Evolutionary conservation across 2,113 vertebrate genomes (phyloP), one percentile per base, ranked within the genome.

Genomic region (Rhombomys opimus): DNA sequence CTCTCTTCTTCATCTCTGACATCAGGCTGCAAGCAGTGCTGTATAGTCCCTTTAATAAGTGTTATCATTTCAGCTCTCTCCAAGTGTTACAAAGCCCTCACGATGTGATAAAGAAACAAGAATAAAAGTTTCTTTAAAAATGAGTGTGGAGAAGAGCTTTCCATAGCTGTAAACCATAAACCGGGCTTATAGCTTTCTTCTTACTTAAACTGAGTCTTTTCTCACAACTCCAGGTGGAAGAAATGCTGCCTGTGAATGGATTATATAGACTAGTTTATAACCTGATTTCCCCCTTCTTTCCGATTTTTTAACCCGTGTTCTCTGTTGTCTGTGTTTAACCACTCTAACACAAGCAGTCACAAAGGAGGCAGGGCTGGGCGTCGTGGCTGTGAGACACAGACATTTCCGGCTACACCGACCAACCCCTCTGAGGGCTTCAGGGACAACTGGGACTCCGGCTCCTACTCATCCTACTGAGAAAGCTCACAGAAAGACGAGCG

Each of bases 241-340:
- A 94, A 91, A 89, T 52, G 12, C 61, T 78, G 52, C 67, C 68
- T 65, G 10, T 50, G 25, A 91, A 81, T n/a, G 80, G 57, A 50
- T 13, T 68, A 6, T n/a, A 30, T 22, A 65, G 59, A 20, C n/a
- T 92, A 57, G 17, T 59, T 87, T 90, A 65, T 57, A 90, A 82
- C 52, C 41, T 72, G 92, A 87, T 68, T 89, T 93, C 32, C 70
- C 87, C 75, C 30, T 61, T 77, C 61, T 81, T 93, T 92, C 72
- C 13, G 75, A 76, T 85, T 78, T 73, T 91, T 94, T 75, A 87
- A 72, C 46, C 41, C 52, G 0, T 50, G 17, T 89, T 91, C 41
- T 91, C 86, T 61, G n/a, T 11, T 54, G 59, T 35, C 52, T 35
- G 20, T 1, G 2, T 50, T 91, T 57, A 76, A n/a, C n/a, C 72